These are phyloP conservation scores for Folsomia candida DNA, from an alignment of 2,888 invertebrate species.

Conservation along the genomic window DNA sequence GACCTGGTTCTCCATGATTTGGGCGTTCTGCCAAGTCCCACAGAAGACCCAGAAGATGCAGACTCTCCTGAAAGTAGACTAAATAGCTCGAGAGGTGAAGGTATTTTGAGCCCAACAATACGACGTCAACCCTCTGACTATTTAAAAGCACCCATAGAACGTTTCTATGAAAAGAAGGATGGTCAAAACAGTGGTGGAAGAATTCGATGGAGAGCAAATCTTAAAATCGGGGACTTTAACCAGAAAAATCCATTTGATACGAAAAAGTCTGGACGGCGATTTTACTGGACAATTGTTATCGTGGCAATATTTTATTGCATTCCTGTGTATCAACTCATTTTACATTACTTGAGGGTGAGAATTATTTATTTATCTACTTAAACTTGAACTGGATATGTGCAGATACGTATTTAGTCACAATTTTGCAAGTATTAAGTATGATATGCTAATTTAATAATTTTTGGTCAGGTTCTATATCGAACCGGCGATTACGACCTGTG, in stretches of 20 bases:
- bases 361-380: background rate
- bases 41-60: background rate
- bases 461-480: constrained; percentile 36
- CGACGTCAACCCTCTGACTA: background rate
- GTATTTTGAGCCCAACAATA: background rate
- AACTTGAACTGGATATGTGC: background rate
- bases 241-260: constrained; percentile 17
- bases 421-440: too few species aligned
- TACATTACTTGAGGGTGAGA: constrained; percentile 43
- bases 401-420: too few species aligned
- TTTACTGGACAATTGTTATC: constrained; percentile 47
- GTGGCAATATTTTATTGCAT: constrained; percentile 47
- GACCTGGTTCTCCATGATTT: constrained; percentile 8
- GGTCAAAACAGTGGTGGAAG: background rate
- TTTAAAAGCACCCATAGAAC: background rate
- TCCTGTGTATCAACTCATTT: constrained; percentile 47
- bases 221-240: constrained; percentile 24
- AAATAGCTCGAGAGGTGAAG: background rate
- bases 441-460: constrained; percentile 3
- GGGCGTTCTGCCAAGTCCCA: background rate
- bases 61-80: background rate
- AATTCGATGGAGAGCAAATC: constrained; percentile 15
- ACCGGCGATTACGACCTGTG: constrained; percentile 49
- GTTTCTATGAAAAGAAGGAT: background rate
- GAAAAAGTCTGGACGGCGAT: constrained; percentile 33